A percentile compares a stretch with the other conserved stretches of the same genome.
Conservation (phyloP, 2,797 vertebrate species). For the Sebastes aleutianus region DNA sequence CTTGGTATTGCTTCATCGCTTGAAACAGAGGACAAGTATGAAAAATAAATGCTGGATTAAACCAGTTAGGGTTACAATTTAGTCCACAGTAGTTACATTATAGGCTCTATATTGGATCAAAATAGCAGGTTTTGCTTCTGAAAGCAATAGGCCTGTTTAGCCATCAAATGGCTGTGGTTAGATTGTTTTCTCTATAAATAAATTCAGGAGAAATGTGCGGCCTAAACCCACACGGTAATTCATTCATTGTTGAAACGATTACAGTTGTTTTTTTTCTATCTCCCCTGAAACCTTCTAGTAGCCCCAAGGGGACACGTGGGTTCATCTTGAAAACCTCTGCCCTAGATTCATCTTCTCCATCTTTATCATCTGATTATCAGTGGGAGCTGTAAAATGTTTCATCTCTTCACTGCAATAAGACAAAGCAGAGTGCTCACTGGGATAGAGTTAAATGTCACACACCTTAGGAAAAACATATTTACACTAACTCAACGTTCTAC, state of each 20-base stretch:
- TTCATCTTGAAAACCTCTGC: constrained; percentile 53
- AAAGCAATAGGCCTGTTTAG: constrained; percentile 4
- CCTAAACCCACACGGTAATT: constrained; percentile 32
- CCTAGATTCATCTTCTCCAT: constrained; percentile 44
- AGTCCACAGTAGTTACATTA: constrained; percentile 1
- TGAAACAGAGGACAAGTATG: constrained; percentile 20
- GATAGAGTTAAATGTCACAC: background rate
- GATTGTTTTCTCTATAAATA: constrained; percentile 33
- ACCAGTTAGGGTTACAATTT: background rate
- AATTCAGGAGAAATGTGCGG: constrained; percentile 9
- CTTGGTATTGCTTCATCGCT: background rate
- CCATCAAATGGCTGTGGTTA: background rate
- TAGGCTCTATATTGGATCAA: background rate
- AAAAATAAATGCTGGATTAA: constrained; percentile 16
- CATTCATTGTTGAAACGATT: constrained; percentile 33
- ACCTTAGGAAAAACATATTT: background rate
- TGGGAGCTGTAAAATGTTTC: constrained; percentile 5
- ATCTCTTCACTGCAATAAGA: background rate
- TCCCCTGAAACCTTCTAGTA: constrained; percentile 34
- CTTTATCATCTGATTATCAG: constrained; percentile 37
- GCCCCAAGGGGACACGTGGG: constrained; percentile 39
- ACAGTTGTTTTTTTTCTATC: constrained; percentile 11
- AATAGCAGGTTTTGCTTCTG: background rate
- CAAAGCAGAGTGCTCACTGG: background rate
- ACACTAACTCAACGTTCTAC: background rate